These are phyloP conservation scores for Chelonoidis abingdonii DNA, from an alignment of 2,113 vertebrate genomes.

Conservation along the genomic window DNA sequence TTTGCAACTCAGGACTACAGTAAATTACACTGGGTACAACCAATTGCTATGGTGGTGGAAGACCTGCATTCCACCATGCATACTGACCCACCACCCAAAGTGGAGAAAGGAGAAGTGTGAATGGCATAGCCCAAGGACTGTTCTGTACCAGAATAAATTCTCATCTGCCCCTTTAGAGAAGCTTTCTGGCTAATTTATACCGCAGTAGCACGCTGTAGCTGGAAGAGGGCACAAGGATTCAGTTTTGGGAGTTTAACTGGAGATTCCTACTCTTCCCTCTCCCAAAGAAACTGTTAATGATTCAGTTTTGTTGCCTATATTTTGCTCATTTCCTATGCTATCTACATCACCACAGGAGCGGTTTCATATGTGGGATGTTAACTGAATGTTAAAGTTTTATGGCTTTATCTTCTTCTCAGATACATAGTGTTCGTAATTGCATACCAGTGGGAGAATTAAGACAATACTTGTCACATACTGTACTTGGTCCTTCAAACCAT, in stretches of 20 bases:
- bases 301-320: background rate
- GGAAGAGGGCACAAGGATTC: background rate
- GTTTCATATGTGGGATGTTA: background rate
- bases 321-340: background rate
- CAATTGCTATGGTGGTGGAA: background rate
- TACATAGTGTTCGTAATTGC: background rate
- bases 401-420: constrained; percentile 1
- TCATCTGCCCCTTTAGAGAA: background rate
- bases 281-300: background rate
- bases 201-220: background rate
- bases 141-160: background rate
- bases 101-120: background rate
- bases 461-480: background rate
- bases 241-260: background rate
- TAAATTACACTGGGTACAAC: background rate
- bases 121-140: background rate
- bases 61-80: background rate
- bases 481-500: background rate
- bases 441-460: background rate
- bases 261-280: background rate
- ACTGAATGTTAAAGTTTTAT: background rate
- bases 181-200: background rate
- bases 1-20: background rate
- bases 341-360: background rate
- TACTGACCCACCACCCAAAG: background rate